phyloP scores from a whole-genome alignment of 2,797 vertebrate genomes.

The Sebastes nivosus region DNA sequence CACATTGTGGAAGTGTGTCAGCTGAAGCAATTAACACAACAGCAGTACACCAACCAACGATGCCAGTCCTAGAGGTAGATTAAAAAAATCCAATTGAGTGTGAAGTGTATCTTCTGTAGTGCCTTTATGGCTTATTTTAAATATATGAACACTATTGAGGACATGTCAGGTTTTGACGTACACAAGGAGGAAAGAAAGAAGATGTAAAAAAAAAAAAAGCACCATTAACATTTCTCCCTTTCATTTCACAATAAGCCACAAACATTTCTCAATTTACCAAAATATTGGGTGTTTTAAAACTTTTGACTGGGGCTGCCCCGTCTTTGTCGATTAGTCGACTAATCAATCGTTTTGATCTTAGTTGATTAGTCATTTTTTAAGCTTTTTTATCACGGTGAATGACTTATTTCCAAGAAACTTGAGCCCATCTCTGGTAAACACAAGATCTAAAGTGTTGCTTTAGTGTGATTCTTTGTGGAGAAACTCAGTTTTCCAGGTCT shows the following conservation, averaged over 20 bases:
- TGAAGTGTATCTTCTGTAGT: neutral
- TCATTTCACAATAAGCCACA: neutral
- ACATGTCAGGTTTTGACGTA: neutral
- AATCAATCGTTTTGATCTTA: no score
- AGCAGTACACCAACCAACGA: neutral
- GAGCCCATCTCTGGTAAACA: rapidly evolving
- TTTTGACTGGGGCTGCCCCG: no score
- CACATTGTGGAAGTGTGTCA: neutral
- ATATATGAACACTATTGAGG: neutral
- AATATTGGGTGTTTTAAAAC: neutral
- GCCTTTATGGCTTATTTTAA: neutral
- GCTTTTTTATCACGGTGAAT: no score
- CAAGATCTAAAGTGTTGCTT: no score
- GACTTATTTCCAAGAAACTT: no score
- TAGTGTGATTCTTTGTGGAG: no score
- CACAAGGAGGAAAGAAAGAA: no score
- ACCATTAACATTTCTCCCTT: neutral
- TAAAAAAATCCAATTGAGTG: neutral
- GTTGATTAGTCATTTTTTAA: no score
- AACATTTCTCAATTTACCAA: neutral
- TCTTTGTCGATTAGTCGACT: no score
- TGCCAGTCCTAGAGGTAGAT: neutral
- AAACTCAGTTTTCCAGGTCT: rapidly evolving
- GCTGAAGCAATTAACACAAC: constrained; percentile 5
- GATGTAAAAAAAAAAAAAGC: no score